A percentile compares a stretch with the other conserved stretches of the same genome.
Conservation (phyloP, 2,113 vertebrate species). For the Mesitornis unicolor region DNA sequence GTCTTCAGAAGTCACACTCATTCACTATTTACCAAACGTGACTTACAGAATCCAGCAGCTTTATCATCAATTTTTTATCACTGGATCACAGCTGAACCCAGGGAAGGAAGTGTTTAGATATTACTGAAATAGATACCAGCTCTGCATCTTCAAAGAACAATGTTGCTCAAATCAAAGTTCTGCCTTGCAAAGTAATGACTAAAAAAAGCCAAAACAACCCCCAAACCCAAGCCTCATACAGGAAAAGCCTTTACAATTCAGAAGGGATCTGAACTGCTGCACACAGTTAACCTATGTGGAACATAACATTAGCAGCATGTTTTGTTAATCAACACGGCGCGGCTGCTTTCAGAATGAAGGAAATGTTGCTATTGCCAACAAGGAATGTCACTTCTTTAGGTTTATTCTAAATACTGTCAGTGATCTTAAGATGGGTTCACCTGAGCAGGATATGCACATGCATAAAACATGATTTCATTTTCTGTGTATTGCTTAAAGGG, state of each 20-base stretch:
- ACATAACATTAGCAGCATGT: neutral
- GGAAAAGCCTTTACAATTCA: neutral
- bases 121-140: neutral
- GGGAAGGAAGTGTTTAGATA: neutral
- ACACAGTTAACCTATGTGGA: neutral
- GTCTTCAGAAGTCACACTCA: neutral
- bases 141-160: neutral
- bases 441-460: neutral
- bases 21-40: neutral
- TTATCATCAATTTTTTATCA: neutral
- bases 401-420: neutral
- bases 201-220: neutral
- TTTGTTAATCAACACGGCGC: slow-evolving; percentile 1
- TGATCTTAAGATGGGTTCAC: neutral
- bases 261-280: neutral
- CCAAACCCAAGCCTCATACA: neutral
- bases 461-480: slow-evolving; percentile 14
- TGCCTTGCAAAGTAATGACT: neutral
- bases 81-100: neutral
- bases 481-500: neutral
- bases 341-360: neutral
- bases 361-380: neutral
- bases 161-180: neutral
- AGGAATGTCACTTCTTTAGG: neutral
- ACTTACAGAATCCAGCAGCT: neutral